Percentiles rank a stretch among this genome's conserved stretches.
phyloP scores from a whole-genome alignment of 1,140 invertebrate genomes.

The Spodoptera litura region DNA sequence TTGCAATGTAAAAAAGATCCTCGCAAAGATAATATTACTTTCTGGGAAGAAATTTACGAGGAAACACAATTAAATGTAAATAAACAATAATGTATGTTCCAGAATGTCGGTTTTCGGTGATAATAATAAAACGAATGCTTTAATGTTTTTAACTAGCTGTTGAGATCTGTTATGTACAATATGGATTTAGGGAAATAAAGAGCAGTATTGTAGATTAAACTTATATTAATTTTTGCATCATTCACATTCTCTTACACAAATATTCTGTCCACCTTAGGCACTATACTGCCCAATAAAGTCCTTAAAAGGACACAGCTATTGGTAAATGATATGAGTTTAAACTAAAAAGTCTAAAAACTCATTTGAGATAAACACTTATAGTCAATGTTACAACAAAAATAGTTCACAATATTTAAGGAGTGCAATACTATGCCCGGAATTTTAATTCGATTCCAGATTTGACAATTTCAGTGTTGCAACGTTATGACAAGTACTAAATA shows the following conservation, averaged over 20 bases:
- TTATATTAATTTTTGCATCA: conserved; percentile 52
- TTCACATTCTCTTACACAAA: conserved; percentile 53
- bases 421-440: too few relatives aligned
- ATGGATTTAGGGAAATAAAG: conserved; percentile 10
- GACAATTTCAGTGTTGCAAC: too few relatives aligned
- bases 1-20: conserved; percentile 60
- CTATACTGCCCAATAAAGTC: conserved; percentile 45
- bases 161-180: conserved; percentile 10
- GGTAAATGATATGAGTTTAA: neutral
- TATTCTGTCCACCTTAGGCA: conserved; percentile 51
- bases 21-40: conserved; percentile 63
- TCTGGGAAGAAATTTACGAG: conserved; percentile 78
- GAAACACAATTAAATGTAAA: conserved; percentile 52
- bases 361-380: too few relatives aligned
- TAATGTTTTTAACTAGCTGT: neutral
- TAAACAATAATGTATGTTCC: neutral
- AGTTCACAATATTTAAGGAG: too few relatives aligned
- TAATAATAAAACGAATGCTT: conserved; percentile 11
- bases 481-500: too few relatives aligned
- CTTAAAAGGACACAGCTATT: neutral
- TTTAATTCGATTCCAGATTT: too few relatives aligned
- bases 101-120: neutral
- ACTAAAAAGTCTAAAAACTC: neutral
- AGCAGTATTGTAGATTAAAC: conserved; percentile 36
- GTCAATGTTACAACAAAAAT: too few relatives aligned